Conservation (phyloP, 2,797 vertebrate species). For the Sebastes minor region DNA sequence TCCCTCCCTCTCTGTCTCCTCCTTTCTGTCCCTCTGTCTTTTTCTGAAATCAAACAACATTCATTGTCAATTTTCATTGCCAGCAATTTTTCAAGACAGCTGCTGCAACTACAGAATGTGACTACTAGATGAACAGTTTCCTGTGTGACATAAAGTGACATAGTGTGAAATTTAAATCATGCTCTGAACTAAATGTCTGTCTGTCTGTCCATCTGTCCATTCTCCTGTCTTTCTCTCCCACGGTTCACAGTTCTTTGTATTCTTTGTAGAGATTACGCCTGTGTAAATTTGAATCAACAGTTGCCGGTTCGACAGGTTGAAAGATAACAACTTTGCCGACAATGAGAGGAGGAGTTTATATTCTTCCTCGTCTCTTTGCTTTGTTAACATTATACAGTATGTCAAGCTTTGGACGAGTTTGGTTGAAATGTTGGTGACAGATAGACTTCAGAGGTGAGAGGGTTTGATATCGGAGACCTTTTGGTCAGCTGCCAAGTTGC, state of each 20-base stretch:
- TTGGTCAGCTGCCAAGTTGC: conserved; percentile 1
- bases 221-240: background rate
- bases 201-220: background rate
- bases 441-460: background rate
- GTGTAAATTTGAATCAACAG: conserved; percentile 7
- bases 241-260: background rate
- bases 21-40: background rate
- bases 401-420: background rate
- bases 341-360: background rate
- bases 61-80: conserved; percentile 2
- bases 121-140: conserved; percentile 5
- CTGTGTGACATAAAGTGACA: conserved; percentile 6
- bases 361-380: background rate
- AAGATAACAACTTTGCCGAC: background rate
- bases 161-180: background rate
- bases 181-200: background rate
- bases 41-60: conserved; percentile 2
- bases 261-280: background rate
- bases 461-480: conserved; percentile 4
- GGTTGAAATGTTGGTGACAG: background rate
- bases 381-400: background rate
- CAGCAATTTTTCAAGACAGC: background rate
- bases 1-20: background rate
- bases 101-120: background rate
- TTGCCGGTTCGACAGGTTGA: conserved; percentile 33